Evolutionary conservation across 1,140 invertebrate genomes (phyloP).

Genomic region (Pogonus chalceus): DNA sequence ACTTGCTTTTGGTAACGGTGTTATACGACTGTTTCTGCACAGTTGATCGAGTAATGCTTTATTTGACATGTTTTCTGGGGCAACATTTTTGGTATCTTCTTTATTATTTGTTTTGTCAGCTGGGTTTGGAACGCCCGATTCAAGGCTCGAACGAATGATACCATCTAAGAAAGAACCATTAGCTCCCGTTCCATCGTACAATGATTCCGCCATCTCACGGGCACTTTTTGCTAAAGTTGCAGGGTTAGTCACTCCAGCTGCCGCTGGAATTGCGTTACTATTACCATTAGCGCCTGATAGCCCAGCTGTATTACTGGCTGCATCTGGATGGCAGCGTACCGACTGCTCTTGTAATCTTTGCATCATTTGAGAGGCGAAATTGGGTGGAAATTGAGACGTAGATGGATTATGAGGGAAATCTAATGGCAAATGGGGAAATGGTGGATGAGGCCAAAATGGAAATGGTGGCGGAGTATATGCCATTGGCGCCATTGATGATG

Average conservation of each 20-base stretch:
- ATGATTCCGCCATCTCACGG: slow-evolving; percentile 47
- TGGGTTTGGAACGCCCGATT: slow-evolving; percentile 43
- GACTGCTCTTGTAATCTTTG: slow-evolving; percentile 60
- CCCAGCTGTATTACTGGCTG: slow-evolving; percentile 15
- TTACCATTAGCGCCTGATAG: too few species aligned
- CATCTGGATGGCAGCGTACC: slow-evolving; percentile 25
- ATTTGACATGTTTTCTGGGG: slow-evolving; percentile 43
- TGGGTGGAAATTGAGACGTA: slow-evolving; percentile 39
- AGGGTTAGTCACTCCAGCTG: slow-evolving; percentile 20
- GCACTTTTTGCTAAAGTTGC: slow-evolving; percentile 41
- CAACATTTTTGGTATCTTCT: slow-evolving; percentile 29
- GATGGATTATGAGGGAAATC: slow-evolving; percentile 37
- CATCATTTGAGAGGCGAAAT: slow-evolving; percentile 72
- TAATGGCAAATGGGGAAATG: slow-evolving; percentile 41
- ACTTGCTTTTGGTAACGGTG: slow-evolving; percentile 40
- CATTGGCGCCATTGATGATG: slow-evolving; percentile 35
- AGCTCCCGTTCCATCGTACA: slow-evolving; percentile 49
- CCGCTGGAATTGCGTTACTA: slow-evolving; percentile 27
- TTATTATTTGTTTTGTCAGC: slow-evolving; percentile 24
- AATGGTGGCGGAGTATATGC: slow-evolving; percentile 44
- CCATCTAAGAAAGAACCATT: slow-evolving; percentile 70
- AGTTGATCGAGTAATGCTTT: slow-evolving; percentile 61
- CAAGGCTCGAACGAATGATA: slow-evolving; percentile 67
- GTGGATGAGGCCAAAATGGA: slow-evolving; percentile 49
- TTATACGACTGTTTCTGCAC: slow-evolving; percentile 48